These are phyloP conservation scores for Tyto alba DNA, from an alignment of 2,113 vertebrate genomes.

Conservation along the genomic window DNA sequence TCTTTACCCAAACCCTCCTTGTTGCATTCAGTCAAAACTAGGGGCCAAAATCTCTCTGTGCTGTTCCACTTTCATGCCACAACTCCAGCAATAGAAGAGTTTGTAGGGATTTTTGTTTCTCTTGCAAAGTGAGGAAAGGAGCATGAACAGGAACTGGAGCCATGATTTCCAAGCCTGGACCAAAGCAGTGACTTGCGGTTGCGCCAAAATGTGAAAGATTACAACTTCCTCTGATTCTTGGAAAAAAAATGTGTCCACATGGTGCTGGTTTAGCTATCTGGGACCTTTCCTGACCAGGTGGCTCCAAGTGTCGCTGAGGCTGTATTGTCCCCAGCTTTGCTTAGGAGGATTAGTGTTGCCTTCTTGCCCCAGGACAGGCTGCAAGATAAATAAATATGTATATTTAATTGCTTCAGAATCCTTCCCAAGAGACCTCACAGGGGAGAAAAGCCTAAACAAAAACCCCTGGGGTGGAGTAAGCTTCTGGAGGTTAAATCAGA, in stretches of 20 bases:
- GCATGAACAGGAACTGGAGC: background rate
- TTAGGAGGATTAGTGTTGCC: background rate
- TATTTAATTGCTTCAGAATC: background rate
- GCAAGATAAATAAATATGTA: background rate
- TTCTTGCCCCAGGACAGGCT: background rate
- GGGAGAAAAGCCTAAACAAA: background rate
- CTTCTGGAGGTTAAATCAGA: background rate
- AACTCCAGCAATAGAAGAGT: background rate
- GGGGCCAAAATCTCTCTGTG: background rate
- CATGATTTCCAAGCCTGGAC: background rate
- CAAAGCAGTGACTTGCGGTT: background rate
- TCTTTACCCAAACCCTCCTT: background rate
- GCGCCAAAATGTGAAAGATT: background rate
- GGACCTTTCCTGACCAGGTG: background rate
- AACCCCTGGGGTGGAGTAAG: background rate
- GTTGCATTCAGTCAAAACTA: background rate
- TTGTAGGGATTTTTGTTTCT: background rate
- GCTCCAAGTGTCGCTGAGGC: background rate
- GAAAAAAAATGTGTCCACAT: background rate
- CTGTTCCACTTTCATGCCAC: background rate
- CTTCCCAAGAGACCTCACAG: background rate
- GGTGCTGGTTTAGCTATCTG: background rate
- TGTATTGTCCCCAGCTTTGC: background rate
- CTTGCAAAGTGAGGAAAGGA: background rate
- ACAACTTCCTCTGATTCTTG: background rate